phyloP scores from a whole-genome alignment of 2,797 vertebrate species.

The Hoplostethus atlanticus region DNA sequence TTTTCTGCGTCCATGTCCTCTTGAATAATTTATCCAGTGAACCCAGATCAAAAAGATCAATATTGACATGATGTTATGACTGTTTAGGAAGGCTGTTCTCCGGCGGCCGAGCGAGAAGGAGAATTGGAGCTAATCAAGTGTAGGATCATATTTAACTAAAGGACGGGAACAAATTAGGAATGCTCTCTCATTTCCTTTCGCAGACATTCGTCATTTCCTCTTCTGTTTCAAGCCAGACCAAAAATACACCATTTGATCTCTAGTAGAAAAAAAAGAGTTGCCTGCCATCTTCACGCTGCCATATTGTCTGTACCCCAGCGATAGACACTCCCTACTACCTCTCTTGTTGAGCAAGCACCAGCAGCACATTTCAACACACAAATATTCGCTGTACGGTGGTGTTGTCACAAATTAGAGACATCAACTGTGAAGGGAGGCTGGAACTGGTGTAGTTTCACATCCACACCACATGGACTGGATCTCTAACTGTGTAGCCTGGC shows the following conservation, averaged over 20 bases:
- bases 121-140: no score
- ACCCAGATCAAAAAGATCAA: no score
- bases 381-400: constrained; percentile 3
- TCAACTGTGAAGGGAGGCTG: no score
- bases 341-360: neutral
- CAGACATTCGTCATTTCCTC: neutral
- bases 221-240: neutral
- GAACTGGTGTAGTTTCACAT: no score
- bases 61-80: no score
- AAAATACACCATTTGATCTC: neutral
- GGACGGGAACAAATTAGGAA: no score
- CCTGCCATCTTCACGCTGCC: neutral
- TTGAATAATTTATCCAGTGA: neutral
- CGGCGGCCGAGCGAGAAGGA: no score
- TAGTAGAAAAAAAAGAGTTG: neutral
- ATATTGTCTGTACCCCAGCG: no score
- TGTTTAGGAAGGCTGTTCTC: no score
- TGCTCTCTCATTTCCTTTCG: neutral
- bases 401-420: constrained; percentile 8
- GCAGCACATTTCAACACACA: constrained; percentile 12
- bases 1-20: neutral
- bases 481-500: no score
- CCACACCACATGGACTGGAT: no score
- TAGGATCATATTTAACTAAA: no score
- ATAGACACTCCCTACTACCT: constrained; percentile 14